Evolutionary conservation across 2,113 vertebrate genomes (phyloP), one percentile per base, ranked within the genome.

Genomic region (Atlantisia rogersi): DNA sequence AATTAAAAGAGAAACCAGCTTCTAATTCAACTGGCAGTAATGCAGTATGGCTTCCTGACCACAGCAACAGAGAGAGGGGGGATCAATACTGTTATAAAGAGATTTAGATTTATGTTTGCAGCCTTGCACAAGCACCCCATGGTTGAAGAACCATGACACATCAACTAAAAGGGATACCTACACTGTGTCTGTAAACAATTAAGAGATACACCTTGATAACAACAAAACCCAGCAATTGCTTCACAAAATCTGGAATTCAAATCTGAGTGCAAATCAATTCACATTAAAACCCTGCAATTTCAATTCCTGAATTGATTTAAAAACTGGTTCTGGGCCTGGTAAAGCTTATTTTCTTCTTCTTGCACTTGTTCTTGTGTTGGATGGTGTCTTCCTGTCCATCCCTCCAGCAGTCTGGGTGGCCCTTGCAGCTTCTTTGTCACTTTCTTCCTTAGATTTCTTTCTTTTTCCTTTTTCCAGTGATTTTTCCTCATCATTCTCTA

Each of bases 361-460:
- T 58, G 84, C 18, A 50, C 85, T 95, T 59, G 93, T 28, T 94
- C 96, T 96, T 17, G 68, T 60, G 77, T 80, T 97, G 21, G 92
- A 70, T 93, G 97, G 91, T 19, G 86, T 96, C 70, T 35, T 94
- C 65, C 86, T 76, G 39, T 70, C 63, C 10, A 15, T 83, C 26
- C 71, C 74, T 67, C 59, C 82, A 29, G 55, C 18, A 46, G 16
- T 13, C 39, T 12, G 37, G 81, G 85, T 17, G 11, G 52, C 40
- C 16, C 44, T 78, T 9, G 24, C 22, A 29, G 19, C 32, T 13
- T 60, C 52, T 85, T 74, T 9, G 2, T 35, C 56, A 73, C 35
- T 13, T 17, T 88, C n/a, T 94, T 76, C 82, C 37, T 84, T 74
- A 29, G 25, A 76, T 91, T 39, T 93, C 74, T 62, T 95, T 74